These are phyloP conservation scores for Merodon equestris DNA, from an alignment of 2,888 invertebrate genomes.

Conservation along the genomic window DNA sequence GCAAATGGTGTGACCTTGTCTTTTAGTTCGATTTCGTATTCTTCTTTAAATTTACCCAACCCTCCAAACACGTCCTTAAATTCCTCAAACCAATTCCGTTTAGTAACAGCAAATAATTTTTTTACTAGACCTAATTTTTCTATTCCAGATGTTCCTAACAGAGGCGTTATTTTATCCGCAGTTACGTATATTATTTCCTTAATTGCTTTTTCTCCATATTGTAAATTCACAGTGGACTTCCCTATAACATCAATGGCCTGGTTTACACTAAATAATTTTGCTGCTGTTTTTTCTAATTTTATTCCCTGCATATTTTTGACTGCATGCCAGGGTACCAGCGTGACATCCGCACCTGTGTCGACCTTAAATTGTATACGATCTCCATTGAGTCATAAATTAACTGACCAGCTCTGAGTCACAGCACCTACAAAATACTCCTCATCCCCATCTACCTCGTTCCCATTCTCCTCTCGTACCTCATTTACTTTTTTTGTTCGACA, in stretches of 20 bases:
- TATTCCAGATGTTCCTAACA: constrained; percentile 18
- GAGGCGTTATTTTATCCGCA: background rate
- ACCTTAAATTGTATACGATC: constrained; percentile 15
- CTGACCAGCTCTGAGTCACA: constrained; percentile 17
- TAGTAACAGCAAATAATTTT: constrained; percentile 23
- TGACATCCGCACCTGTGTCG: constrained; percentile 18
- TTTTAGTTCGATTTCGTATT: constrained; percentile 28
- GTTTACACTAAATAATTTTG: constrained; percentile 19
- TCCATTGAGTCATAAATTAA: constrained; percentile 29
- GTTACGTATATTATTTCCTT: constrained; percentile 2
- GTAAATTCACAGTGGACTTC: too few relatives aligned
- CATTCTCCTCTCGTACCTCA: constrained; percentile 22
- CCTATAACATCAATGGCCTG: background rate
- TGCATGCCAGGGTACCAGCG: constrained; percentile 18
- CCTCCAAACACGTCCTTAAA: constrained; percentile 21
- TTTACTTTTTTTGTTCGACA: constrained; percentile 17
- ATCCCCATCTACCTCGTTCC: too few relatives aligned
- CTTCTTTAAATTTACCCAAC: constrained; percentile 19
- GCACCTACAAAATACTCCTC: constrained; percentile 24
- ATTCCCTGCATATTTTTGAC: constrained; percentile 1
- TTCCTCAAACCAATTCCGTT: too few relatives aligned
- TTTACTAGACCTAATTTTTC: constrained; percentile 30
- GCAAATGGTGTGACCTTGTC: constrained; percentile 21
- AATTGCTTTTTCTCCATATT: background rate
- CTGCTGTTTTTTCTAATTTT: constrained; percentile 4